Percentiles rank a stretch among this genome's conserved stretches.
phyloP scores from a whole-genome alignment of 2,797 vertebrate genomes.

The Phoeniculus purpureus region DNA sequence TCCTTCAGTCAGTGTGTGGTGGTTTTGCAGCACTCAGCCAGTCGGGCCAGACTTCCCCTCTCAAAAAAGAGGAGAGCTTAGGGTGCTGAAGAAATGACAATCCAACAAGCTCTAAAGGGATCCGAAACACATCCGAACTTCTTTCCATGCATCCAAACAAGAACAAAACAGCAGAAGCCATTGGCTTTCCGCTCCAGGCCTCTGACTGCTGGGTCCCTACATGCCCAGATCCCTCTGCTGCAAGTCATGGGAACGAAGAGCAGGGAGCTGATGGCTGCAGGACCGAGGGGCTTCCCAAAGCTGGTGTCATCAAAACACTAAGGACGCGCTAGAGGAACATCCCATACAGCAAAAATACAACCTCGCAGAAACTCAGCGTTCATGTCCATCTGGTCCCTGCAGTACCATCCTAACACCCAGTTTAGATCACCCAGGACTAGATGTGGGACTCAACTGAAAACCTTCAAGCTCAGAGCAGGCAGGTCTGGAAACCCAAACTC shows the following conservation, averaged over 20 bases:
- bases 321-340: neutral
- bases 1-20: neutral
- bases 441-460: neutral
- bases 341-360: neutral
- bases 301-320: neutral
- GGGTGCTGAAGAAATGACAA: neutral
- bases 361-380: neutral
- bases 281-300: accelerated
- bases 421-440: neutral
- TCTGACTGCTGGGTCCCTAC: neutral
- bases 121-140: neutral
- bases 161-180: neutral
- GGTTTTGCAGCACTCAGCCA: neutral
- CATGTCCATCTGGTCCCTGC: neutral
- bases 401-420: neutral
- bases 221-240: neutral
- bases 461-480: neutral
- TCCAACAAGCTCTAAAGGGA: neutral
- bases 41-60: neutral
- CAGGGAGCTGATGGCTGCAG: neutral
- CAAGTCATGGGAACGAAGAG: accelerated
- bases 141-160: neutral
- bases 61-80: neutral
- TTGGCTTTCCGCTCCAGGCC: neutral
- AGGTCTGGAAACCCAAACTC: neutral